phyloP scores from a whole-genome alignment of 2,113 vertebrate species.

The Epinephelus cyanopodus region DNA sequence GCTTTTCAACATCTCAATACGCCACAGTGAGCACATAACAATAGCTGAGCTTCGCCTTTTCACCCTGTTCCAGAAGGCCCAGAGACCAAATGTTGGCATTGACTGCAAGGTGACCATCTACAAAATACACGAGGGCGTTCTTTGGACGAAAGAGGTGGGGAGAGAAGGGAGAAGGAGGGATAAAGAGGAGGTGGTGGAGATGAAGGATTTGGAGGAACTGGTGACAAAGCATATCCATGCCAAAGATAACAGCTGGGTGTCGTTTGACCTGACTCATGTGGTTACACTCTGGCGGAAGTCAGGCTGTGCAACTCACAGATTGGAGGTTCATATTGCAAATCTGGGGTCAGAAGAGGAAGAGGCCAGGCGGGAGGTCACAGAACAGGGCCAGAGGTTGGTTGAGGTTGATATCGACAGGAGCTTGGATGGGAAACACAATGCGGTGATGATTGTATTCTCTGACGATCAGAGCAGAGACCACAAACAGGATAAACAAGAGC shows the following conservation, averaged over 20 bases:
- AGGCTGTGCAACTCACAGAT: slow-evolving; percentile 83
- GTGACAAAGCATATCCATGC: slow-evolving; percentile 87
- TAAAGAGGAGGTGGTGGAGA: slow-evolving; percentile 69
- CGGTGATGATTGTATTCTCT: slow-evolving; percentile 93
- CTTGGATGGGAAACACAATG: slow-evolving; percentile 87
- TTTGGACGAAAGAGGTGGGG: slow-evolving; percentile 71
- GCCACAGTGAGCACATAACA: slow-evolving; percentile 89
- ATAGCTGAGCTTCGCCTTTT: slow-evolving; percentile 93
- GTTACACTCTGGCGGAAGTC: slow-evolving; percentile 88
- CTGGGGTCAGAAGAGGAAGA: slow-evolving; percentile 56
- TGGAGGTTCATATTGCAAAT: slow-evolving; percentile 91
- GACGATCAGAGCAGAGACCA: slow-evolving; percentile 89
- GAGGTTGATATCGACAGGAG: slow-evolving; percentile 88
- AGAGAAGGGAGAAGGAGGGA: slow-evolving; percentile 64
- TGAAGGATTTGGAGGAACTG: slow-evolving; percentile 84
- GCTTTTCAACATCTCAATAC: slow-evolving; percentile 94
- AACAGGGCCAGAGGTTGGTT: slow-evolving; percentile 45
- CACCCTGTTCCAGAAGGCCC: slow-evolving; percentile 87
- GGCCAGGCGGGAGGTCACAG: slow-evolving; percentile 58
- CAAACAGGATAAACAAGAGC: slow-evolving; percentile 85
- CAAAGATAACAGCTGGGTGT: slow-evolving; percentile 92
- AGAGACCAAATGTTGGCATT: slow-evolving; percentile 80
- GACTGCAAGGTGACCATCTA: slow-evolving; percentile 92
- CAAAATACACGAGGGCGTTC: slow-evolving; percentile 77
- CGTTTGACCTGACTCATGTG: slow-evolving; percentile 92